Conservation (phyloP, 2,113 vertebrate species). For the Equus quagga region DNA sequence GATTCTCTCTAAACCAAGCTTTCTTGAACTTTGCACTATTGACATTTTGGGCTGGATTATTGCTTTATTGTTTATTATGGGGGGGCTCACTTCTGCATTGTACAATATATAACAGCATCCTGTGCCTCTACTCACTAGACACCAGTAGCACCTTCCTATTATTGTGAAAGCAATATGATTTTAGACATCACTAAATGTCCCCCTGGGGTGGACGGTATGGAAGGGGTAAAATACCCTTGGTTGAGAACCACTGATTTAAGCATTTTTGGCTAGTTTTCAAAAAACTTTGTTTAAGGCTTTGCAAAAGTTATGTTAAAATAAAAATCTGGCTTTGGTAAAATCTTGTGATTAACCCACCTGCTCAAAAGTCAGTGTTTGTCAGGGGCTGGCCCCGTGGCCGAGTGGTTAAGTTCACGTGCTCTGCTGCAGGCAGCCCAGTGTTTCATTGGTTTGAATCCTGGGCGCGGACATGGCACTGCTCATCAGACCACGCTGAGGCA, state of each 20-base stretch:
- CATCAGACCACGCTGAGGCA: too few species aligned
- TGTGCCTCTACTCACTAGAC: not conserved
- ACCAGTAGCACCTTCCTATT: not conserved
- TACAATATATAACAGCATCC: not conserved
- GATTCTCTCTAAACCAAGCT: not conserved
- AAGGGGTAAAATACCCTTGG: not conserved
- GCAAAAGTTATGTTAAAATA: slow-evolving; percentile 49
- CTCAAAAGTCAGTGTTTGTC: slow-evolving; percentile 52
- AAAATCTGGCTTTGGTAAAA: slow-evolving; percentile 52
- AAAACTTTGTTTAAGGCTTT: not conserved
- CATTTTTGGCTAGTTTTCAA: not conserved
- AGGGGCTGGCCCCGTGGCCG: not conserved
- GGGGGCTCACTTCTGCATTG: not conserved
- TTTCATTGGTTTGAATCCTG: too few species aligned
- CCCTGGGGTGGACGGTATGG: accelerated
- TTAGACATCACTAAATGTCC: not conserved
- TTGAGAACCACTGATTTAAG: not conserved
- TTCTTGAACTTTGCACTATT: not conserved
- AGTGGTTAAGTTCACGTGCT: too few species aligned
- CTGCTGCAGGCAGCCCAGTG: too few species aligned
- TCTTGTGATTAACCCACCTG: slow-evolving; percentile 52
- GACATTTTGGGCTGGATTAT: not conserved
- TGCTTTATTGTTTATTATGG: not conserved
- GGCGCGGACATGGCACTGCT: too few species aligned
- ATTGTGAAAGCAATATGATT: not conserved